Evolutionary conservation across 2,888 invertebrate species (phyloP).

Genomic region (Sminthurinus aureus): DNA sequence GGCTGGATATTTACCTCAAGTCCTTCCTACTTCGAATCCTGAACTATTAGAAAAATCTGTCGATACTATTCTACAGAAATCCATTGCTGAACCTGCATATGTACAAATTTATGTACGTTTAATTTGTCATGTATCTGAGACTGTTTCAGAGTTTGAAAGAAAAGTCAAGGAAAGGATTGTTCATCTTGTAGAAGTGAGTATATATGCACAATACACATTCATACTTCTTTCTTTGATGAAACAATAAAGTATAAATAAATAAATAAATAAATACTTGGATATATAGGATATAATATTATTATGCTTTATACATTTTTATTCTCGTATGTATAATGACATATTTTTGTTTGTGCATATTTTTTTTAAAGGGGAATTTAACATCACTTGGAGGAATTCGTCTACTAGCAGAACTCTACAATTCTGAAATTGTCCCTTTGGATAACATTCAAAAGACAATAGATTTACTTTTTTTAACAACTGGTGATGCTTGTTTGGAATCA

Average conservation of each 20-base stretch:
- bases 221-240: too few relatives aligned
- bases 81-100: conserved; percentile 53
- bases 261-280: too few relatives aligned
- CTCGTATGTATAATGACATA: background rate
- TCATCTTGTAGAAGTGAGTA: conserved; percentile 34
- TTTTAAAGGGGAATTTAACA: conserved; percentile 2
- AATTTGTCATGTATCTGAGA: conserved; percentile 30
- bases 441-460: conserved; percentile 37
- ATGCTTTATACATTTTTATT: background rate
- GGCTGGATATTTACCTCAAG: conserved; percentile 46
- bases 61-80: conserved; percentile 52
- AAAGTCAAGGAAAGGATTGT: conserved; percentile 20
- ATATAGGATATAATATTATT: background rate
- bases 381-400: background rate
- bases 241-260: too few relatives aligned
- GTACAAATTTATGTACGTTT: conserved; percentile 50
- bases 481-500: conserved; percentile 35
- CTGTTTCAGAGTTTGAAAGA: conserved; percentile 27
- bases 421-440: conserved; percentile 47
- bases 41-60: conserved; percentile 47
- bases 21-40: conserved; percentile 47
- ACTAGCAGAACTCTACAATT: conserved; percentile 53
- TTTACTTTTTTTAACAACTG: conserved; percentile 22
- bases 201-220: background rate
- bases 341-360: background rate